These are phyloP conservation scores for Callipepla squamata DNA, from an alignment of 2,113 vertebrate species.

Conservation along the genomic window DNA sequence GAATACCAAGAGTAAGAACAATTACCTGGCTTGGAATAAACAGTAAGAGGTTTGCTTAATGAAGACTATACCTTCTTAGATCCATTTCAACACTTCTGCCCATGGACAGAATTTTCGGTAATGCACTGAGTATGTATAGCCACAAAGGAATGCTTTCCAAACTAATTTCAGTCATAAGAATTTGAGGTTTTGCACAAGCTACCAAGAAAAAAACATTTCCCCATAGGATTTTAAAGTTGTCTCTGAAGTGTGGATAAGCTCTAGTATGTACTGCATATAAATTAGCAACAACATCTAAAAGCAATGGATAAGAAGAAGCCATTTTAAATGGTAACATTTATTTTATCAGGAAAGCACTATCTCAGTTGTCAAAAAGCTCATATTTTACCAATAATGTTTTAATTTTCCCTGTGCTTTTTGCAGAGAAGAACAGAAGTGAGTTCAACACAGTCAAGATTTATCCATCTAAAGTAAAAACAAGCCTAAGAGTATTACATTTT, in stretches of 20 bases:
- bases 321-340: not conserved
- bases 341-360: not conserved
- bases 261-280: not conserved
- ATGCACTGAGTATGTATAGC: not conserved
- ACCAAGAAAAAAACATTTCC: not conserved
- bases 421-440: not conserved
- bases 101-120: not conserved
- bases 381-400: not conserved
- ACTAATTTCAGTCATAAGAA: not conserved
- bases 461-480: not conserved
- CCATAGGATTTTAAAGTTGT: not conserved
- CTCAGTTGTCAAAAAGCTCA: not conserved
- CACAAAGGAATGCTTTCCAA: not conserved
- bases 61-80: constrained; percentile 11
- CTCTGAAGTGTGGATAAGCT: not conserved
- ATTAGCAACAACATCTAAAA: not conserved
- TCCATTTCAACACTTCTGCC: not conserved
- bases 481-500: not conserved
- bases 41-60: not conserved
- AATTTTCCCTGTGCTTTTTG: not conserved
- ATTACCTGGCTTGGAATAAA: constrained; percentile 12
- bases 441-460: not conserved
- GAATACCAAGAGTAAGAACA: not conserved
- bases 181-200: not conserved
- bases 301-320: not conserved